Evolutionary conservation across 2,113 vertebrate species (phyloP), one percentile per base, ranked within the genome.

Genomic region (Copsychus sechellarum): DNA sequence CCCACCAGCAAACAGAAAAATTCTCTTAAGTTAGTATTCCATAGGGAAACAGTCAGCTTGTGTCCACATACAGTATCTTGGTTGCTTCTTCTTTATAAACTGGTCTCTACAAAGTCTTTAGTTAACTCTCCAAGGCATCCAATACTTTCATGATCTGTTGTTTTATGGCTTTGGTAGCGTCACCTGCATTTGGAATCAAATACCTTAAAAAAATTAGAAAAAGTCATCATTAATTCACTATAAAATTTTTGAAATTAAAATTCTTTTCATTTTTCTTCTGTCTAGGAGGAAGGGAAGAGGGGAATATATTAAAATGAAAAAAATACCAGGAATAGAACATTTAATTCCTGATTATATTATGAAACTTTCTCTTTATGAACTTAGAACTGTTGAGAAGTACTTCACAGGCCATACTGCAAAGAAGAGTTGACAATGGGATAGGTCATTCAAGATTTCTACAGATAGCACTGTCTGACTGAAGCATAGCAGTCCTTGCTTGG

Each of bases 61-160:
- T 69, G 82, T 97, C 96, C 96, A 82, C 67, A 65, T 94, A 97
- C 60, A 95, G 92, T 96, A 93, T 98, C 96, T 96, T 97, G 65
- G 91, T 95, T 97, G 81, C 64, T 88, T 94, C 97, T 95, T 97
- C 96, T 95, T 97, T 81, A 94, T 64, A 95, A 96, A 96, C 53
- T 12, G 38, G 53, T 91, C 65, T 89, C 54, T 81, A 95, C 72
- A 91, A 92, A 95, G 90, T 96, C 84, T 94, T 96, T 96, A 90
- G 69, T 95, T 99, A 99, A 97, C 98, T 99, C 97, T 99, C 99
- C 97, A 99, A 98, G 74, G 99, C 99, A 89, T 99, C 99, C 60
- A 99, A 98, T 91, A 99, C 99, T 97, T 99, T 99, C 99, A 99
- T 99, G 97, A 99, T 99, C 98, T 99, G 99, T 97, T 99, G 99